Base-by-base conservation (phyloP, 92 coral and sea anemone species). In the Nematostella vectensis region DNA sequence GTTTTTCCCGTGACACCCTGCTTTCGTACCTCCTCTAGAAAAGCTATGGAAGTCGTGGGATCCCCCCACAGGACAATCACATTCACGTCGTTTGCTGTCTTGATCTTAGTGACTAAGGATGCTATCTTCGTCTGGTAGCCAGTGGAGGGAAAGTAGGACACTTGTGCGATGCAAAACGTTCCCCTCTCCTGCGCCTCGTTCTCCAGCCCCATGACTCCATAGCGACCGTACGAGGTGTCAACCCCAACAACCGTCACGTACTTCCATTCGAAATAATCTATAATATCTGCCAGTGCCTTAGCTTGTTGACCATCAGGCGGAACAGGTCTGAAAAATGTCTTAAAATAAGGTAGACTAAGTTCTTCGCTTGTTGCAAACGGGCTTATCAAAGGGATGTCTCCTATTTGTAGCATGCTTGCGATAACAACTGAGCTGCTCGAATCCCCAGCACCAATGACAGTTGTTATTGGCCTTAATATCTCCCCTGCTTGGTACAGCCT, bases 251-350 rank as follows among this genome's bases (percentile, higher is more conserved):
- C 66, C 1, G 68, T 50, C 29, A 85, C 88, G 19, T 89, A 89
- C 13, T 80, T 77, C 97, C 97, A 89, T 0, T 79, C 58, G 42
- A 89, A 89, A 37, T 85, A 66, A 23, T 77, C 72, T 8, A 89
- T 73, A 11, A 89, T 48, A 26, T 89, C 97, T 4, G 82, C 73
- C 1, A 89, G 79, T 2, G 87, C 89, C 43, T 70, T 72, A 1
- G 89, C 89, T 59, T 80, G 89, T 27, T 77, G 82, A 26, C 59
- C 59, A 49, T 89, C 96, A 0, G 94, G 76, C 8, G 96, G 89
- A n/a, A 74, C 74, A 0, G 96, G 88, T 12, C 95, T 82, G 45
- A 79, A 85, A 47, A 89, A 89, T 16, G 78, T 74, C 53, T 61
- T 68, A 53, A 68, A 89, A 10, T 68, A 38, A 10, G 69, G 72